Evolutionary conservation across 2,113 vertebrate species (phyloP).

Genomic region (Synodontis membranacea): DNA sequence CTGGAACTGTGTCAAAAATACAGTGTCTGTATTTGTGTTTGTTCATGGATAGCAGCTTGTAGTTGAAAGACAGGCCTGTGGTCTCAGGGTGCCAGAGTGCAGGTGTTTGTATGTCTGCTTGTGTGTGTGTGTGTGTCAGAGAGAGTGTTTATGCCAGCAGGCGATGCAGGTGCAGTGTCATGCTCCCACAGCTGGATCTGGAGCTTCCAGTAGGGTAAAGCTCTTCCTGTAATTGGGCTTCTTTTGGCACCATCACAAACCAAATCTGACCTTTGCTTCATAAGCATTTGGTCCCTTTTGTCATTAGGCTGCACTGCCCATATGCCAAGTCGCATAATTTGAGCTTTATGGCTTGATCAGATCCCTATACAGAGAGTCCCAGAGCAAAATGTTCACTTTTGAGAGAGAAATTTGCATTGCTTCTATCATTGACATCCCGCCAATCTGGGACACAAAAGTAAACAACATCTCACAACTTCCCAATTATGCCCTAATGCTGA

Average conservation of each 20-base stretch:
- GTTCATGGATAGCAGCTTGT: conserved; percentile 38
- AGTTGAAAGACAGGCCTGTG: conserved; percentile 56
- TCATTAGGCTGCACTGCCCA: conserved; percentile 67
- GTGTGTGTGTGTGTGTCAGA: conserved; percentile 43
- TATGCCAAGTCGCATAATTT: conserved; percentile 74
- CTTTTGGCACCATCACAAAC: conserved; percentile 63
- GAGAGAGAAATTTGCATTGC: conserved; percentile 54
- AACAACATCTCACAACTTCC: conserved; percentile 24
- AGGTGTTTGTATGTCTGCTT: conserved; percentile 51
- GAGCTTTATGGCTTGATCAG: conserved; percentile 56
- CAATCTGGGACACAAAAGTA: not conserved
- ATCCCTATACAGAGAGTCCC: conserved; percentile 53
- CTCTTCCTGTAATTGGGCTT: conserved; percentile 65
- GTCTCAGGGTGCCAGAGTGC: conserved; percentile 63
- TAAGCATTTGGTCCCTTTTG: conserved; percentile 69
- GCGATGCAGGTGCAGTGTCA: conserved; percentile 42
- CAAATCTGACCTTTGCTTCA: conserved; percentile 63
- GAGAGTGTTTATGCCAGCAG: conserved; percentile 29
- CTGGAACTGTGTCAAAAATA: conserved; percentile 44
- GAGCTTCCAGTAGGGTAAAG: conserved; percentile 56
- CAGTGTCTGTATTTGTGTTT: conserved; percentile 24
- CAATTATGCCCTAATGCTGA: conserved; percentile 38
- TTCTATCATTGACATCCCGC: conserved; percentile 2
- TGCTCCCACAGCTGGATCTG: conserved; percentile 59
- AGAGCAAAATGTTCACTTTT: conserved; percentile 61